A percentile compares a stretch with the other conserved stretches of the same genome.
Conservation (phyloP, 2,797 vertebrate species). For the Danionella dracula region DNA sequence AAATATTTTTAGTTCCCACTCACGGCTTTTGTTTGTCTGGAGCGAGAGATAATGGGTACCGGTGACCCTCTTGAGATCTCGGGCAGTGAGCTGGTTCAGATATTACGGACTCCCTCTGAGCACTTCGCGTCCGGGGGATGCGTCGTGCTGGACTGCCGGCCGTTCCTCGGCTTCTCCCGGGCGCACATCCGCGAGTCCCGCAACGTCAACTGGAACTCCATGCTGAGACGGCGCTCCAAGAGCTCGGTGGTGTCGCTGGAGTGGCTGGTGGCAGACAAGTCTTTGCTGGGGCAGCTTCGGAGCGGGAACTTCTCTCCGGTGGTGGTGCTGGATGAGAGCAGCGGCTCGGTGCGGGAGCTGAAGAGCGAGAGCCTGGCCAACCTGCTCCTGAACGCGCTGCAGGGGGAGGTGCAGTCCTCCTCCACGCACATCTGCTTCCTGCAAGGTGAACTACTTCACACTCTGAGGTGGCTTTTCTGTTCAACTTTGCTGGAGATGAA, state of each 20-base stretch:
- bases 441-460: conserved; percentile 58
- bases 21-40: neutral
- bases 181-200: conserved; percentile 70
- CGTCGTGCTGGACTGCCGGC: conserved; percentile 79
- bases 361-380: conserved; percentile 67
- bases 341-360: conserved; percentile 59
- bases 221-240: conserved; percentile 76
- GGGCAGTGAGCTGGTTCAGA: conserved; percentile 61
- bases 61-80: conserved; percentile 60
- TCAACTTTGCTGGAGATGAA: too few species aligned
- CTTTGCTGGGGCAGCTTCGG: conserved; percentile 67
- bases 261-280: conserved; percentile 75
- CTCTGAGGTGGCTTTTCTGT: too few species aligned
- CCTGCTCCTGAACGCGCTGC: conserved; percentile 71
- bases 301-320: conserved; percentile 66
- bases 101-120: conserved; percentile 58
- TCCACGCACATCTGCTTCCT: conserved; percentile 70
- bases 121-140: conserved; percentile 56
- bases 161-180: conserved; percentile 75
- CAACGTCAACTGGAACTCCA: conserved; percentile 81
- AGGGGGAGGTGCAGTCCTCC: conserved; percentile 59
- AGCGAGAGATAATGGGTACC: conserved; percentile 50
- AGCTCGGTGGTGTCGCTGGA: conserved; percentile 69
- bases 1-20: neutral
- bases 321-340: conserved; percentile 77